Base-by-base conservation (phyloP, 2,113 vertebrate genomes). In the Lophochroa leadbeateri region DNA sequence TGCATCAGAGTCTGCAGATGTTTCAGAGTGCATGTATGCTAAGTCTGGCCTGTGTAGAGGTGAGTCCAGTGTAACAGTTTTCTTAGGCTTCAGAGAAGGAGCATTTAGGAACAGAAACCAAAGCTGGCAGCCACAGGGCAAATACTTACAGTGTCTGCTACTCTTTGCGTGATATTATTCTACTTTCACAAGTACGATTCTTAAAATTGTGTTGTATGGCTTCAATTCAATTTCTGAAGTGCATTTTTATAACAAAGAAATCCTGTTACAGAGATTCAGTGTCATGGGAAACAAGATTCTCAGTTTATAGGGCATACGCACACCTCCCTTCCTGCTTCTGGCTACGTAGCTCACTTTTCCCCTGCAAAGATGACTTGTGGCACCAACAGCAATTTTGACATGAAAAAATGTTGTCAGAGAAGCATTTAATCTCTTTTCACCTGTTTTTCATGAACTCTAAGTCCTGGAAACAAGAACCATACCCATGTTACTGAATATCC, bases 371-470 rank as follows among this genome's bases (percentile, higher is more conserved):
- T 75, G 74, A 91, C 91, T 91, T 91, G 94, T 96, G 86, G 77
- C 88, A 96, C 78, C 3, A 4, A 82, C 37, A 96, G 77, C 72
- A 94, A 76, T 91, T 94, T 81, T 95, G 86, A 97, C 88, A 94
- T 21, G 82, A 75, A 96, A 94, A 95, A 92, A 94, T 78, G 10
- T 87, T 95, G 83, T 96, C 0, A 0, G 65, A 93, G 74, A 87
- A 91, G 57, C 69, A 72, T 46, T 92, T 94, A 90, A 89, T 95
- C 74, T 89, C 61, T 85, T 93, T 72, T 87, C 88, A 93, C 82
- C 65, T 76, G 49, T 83, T 92, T 84, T 92, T 96, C 94, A 96
- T 89, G 86, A 96, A 93, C 80, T 96, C 37, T 24, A 89, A 93
- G 65, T 94, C 67, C 70, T 85, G 28, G 67, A 91, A 96, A 96